Evolutionary conservation across 2,888 invertebrate species (phyloP).

Genomic region (Elgonia sp.): DNA sequence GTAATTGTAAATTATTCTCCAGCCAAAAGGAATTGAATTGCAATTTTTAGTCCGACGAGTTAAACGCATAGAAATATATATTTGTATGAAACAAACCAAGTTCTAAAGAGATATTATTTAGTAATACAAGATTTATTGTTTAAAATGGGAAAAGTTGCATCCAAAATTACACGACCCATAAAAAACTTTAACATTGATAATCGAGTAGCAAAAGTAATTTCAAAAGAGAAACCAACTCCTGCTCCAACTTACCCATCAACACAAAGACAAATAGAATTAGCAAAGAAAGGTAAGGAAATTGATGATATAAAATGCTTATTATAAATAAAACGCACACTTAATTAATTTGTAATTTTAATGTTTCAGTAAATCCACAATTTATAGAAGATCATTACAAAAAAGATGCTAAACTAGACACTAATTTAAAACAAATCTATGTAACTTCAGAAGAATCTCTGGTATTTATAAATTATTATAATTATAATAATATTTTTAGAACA

Average conservation of each 20-base stretch:
- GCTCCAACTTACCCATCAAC: constrained; percentile 91
- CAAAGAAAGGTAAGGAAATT: constrained; percentile 87
- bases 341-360: neutral
- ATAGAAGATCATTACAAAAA: constrained; percentile 90
- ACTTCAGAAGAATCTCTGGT: constrained; percentile 88
- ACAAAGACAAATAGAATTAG: constrained; percentile 89
- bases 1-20: too few relatives aligned
- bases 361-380: constrained; percentile 89
- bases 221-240: constrained; percentile 89
- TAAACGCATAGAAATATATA: too few relatives aligned
- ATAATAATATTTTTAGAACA: neutral
- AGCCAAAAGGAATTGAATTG: too few relatives aligned
- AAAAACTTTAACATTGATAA: constrained; percentile 92
- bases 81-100: too few relatives aligned
- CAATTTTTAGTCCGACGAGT: too few relatives aligned
- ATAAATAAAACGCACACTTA: neutral
- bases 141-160: constrained; percentile 90
- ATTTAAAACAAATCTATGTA: constrained; percentile 92
- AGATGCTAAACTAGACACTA: constrained; percentile 89
- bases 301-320: constrained; percentile 22
- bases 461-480: constrained; percentile 33
- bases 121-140: constrained; percentile 32
- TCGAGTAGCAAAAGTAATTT: constrained; percentile 91
- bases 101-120: too few relatives aligned
- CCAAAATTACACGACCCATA: constrained; percentile 88